A percentile compares a stretch with the other conserved stretches of the same genome.
Evolutionary conservation across 2,888 invertebrate species (phyloP).

Genomic region (Eristalis tenax): DNA sequence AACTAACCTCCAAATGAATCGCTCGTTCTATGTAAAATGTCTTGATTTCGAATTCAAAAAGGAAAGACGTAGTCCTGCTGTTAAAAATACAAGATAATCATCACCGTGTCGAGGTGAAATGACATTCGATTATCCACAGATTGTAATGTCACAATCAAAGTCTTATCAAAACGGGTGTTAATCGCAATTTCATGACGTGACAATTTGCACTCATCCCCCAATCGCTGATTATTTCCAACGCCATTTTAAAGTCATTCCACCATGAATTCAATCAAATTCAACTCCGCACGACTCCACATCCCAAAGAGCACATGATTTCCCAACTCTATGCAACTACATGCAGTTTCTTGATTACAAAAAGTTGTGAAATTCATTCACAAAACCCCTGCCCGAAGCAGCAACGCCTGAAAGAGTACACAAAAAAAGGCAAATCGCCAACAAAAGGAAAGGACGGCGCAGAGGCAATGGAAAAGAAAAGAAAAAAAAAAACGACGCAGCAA

Average conservation of each 20-base stretch:
- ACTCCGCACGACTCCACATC: not conserved
- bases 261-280: not conserved
- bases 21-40: too few relatives aligned
- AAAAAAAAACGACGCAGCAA: not conserved
- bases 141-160: too few relatives aligned
- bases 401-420: not conserved
- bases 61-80: too few relatives aligned
- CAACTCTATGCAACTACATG: not conserved
- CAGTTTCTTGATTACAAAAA: not conserved
- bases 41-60: too few relatives aligned
- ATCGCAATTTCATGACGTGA: too few relatives aligned
- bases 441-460: not conserved
- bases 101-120: too few relatives aligned
- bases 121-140: too few relatives aligned
- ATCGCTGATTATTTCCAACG: not conserved
- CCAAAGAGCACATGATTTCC: not conserved
- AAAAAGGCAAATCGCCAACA: not conserved
- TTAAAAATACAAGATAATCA: too few relatives aligned
- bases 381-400: not conserved
- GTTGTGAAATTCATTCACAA: slow-evolving; percentile 36
- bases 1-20: too few relatives aligned
- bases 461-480: not conserved
- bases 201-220: too few relatives aligned
- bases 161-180: too few relatives aligned
- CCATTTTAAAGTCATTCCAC: not conserved